These are phyloP conservation scores for Melanogrammus aeglefinus DNA, from an alignment of 2,797 vertebrate species.

Conservation along the genomic window DNA sequence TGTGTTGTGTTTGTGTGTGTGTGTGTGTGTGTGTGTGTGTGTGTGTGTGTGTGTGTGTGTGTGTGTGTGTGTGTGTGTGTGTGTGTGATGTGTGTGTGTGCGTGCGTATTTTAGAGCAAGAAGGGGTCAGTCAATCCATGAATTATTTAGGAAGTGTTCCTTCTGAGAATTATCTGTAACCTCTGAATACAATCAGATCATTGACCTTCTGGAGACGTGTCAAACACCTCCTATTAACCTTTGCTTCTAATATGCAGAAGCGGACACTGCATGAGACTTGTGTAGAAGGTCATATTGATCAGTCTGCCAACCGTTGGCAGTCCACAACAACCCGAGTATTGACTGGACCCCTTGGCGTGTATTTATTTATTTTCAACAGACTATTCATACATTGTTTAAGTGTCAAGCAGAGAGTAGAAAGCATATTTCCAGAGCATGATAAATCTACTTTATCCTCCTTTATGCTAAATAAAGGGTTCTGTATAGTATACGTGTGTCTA, in stretches of 20 bases:
- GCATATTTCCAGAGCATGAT: not conserved
- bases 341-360: not conserved
- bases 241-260: constrained; percentile 58
- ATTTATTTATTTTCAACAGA: not conserved
- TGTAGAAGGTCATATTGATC: constrained; percentile 66
- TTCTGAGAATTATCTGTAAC: not conserved
- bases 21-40: too few species aligned
- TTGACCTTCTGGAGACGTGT: constrained; percentile 66
- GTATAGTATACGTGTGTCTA: not conserved
- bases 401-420: not conserved
- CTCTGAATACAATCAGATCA: constrained; percentile 11
- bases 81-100: too few species aligned
- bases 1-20: too few species aligned
- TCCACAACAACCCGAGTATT: not conserved
- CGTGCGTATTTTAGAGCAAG: not conserved
- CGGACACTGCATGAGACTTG: constrained; percentile 54
- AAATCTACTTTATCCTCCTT: not conserved
- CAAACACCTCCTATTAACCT: constrained; percentile 68
- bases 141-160: not conserved
- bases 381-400: not conserved
- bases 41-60: too few species aligned
- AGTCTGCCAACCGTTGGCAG: constrained; percentile 20
- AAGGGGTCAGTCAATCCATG: not conserved
- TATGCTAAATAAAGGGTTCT: not conserved
- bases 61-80: too few species aligned